Evolutionary conservation across 2,797 vertebrate species (phyloP), one percentile per base, ranked within the genome.

Genomic region (Malacoctenus gilli): DNA sequence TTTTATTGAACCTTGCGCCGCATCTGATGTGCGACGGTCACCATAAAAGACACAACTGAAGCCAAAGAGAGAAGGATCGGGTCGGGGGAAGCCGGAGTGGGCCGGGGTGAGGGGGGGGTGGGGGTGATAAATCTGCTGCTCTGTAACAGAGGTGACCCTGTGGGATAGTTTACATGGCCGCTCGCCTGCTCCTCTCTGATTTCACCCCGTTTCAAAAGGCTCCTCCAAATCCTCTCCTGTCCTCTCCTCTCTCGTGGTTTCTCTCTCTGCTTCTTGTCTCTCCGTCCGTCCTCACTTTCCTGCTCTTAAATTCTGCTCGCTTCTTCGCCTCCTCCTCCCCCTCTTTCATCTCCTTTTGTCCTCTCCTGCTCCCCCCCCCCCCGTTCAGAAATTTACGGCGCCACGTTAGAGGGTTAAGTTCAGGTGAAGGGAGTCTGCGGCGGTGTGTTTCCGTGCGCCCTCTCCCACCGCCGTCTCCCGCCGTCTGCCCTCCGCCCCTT

Each of bases 341-440:
- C 25, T 28, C 28, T 36, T 14, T 52, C 20, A 14, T 50, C 64
- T 65, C 22, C 80, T 85, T 86, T 85, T 75, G 85, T 87, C 83
- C 85, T 53, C 68, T 38, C 62, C 65, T 65, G 53, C 64, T 52
- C 58, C 59, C 65, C 30, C 30, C 55, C 22, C 56, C 50, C 35
- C 59, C 69, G 69, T 61, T 54, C 35, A n/a, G 60, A 20, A 78
- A 88, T 87, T 87, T 88, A 87, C 52, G 43, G 56, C 44, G 7
- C 64, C 20, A 72, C 72, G 65, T 84, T 72, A 80, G 64, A 49
- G 58, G 83, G 85, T 88, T 83, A 86, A 83, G 78, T 87, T 85
- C 80, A 84, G 84, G 86, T 82, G 84, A 87, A 84, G 60, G 79
- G 77, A 85, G 63, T 73, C 61, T 40, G 65, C 57, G 40, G 39